Percentiles rank a stretch among this genome's conserved stretches.
Conservation (phyloP, 1,140 invertebrate species). For the Radopholus similis region DNA sequence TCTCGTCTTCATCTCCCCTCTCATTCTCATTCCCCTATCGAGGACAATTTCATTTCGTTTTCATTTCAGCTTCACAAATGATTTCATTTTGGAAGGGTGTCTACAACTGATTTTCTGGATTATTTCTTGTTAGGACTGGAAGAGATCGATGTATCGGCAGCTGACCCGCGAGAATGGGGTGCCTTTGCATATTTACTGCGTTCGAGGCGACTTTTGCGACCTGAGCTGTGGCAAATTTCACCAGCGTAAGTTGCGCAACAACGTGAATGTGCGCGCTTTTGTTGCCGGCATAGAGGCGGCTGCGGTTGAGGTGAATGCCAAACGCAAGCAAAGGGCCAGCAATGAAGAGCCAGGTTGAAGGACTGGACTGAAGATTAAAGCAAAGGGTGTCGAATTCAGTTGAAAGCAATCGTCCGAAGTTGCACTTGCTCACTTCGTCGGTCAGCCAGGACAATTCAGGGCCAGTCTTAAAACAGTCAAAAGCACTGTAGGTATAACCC, state of each 20-base stretch:
- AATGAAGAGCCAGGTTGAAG: neutral
- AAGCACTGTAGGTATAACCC: no score
- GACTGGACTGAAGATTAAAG: neutral
- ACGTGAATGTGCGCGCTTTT: neutral
- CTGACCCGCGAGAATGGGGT: no score
- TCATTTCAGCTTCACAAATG: no score
- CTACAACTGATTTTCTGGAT: no score
- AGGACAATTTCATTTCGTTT: no score
- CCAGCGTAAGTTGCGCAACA: neutral
- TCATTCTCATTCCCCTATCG: no score
- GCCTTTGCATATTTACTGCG: constrained; percentile 10
- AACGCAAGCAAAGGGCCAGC: neutral
- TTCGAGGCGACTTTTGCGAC: constrained; percentile 8
- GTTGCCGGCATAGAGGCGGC: neutral
- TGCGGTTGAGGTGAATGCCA: neutral
- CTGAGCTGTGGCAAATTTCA: constrained; percentile 12
- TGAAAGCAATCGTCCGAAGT: neutral
- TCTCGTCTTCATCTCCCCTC: no score
- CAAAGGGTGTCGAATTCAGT: neutral
- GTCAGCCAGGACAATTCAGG: no score
- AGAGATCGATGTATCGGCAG: no score
- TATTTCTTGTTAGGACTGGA: no score
- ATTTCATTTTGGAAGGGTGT: no score
- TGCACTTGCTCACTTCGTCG: no score
- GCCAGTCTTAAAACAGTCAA: neutral